A percentile compares a stretch with the other conserved stretches of the same genome.
These are phyloP conservation scores for Drosophila kuntzei DNA, from an alignment of 2,888 invertebrate genomes.

Conservation along the genomic window DNA sequence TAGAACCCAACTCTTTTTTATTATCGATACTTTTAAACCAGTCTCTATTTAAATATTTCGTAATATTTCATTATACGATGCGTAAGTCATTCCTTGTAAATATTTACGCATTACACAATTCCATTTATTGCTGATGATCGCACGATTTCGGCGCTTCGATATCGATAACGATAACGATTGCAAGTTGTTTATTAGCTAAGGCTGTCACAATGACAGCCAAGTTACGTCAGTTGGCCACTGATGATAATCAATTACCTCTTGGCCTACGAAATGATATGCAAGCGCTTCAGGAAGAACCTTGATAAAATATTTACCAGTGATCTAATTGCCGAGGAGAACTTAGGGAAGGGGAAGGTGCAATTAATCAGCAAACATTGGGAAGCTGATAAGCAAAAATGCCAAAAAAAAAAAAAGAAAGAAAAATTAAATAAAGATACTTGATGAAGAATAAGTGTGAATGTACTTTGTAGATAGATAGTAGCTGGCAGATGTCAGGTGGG, in stretches of 20 bases:
- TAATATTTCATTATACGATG: background rate
- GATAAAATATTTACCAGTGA: slow-evolving; percentile 32
- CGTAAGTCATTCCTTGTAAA: slow-evolving; percentile 1
- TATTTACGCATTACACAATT: slow-evolving; percentile 21
- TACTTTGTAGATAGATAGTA: slow-evolving; percentile 15
- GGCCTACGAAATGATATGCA: slow-evolving; percentile 23
- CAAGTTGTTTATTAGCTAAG: slow-evolving; percentile 1
- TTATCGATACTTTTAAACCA: background rate
- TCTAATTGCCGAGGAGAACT: slow-evolving; percentile 32
- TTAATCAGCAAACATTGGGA: slow-evolving; percentile 42
- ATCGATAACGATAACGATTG: slow-evolving; percentile 23
- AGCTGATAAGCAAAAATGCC: slow-evolving; percentile 38
- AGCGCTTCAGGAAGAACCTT: slow-evolving; percentile 34
- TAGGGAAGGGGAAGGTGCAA: slow-evolving; percentile 2
- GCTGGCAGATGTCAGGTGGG: slow-evolving; percentile 9
- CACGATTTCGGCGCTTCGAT: slow-evolving; percentile 29
- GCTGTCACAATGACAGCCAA: slow-evolving; percentile 5
- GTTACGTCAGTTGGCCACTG: slow-evolving; percentile 27
- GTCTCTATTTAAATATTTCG: background rate
- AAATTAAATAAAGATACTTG: slow-evolving; percentile 2
- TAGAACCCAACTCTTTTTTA: background rate
- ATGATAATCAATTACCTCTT: slow-evolving; percentile 25
- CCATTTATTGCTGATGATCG: slow-evolving; percentile 35
- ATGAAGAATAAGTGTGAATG: slow-evolving; percentile 12
- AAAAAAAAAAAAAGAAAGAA: background rate